Evolutionary conservation across 1,140 invertebrate genomes (phyloP).

Genomic region (Papilio machaon): DNA sequence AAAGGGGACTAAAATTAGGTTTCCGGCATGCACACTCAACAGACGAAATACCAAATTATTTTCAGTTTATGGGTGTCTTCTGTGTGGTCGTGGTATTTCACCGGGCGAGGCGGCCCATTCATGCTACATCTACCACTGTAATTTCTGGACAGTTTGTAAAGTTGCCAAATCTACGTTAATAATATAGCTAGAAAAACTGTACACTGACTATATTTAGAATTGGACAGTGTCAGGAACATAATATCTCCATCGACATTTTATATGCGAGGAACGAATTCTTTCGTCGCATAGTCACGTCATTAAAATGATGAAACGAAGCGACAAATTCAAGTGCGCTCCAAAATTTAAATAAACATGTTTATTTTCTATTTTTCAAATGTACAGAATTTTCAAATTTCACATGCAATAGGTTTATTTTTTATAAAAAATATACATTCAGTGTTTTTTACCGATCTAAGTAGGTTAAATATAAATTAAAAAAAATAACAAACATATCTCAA

Average conservation of each 20-base stretch:
- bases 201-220: not conserved
- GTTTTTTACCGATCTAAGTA: not conserved
- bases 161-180: too few species aligned
- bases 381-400: not conserved
- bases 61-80: too few species aligned
- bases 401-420: not conserved
- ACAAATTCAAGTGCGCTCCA: not conserved
- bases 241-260: not conserved
- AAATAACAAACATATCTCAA: too few species aligned
- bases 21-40: too few species aligned
- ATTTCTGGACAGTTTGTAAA: too few species aligned
- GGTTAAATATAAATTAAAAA: not conserved
- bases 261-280: not conserved
- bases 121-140: too few species aligned
- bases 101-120: too few species aligned
- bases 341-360: not conserved
- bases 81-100: too few species aligned
- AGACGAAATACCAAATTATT: too few species aligned
- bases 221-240: not conserved
- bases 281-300: not conserved
- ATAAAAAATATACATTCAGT: not conserved
- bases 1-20: too few species aligned
- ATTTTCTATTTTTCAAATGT: not conserved
- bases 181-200: not conserved
- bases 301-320: constrained; percentile 23